These are phyloP conservation scores for Rhinogobius similis DNA, from an alignment of 2,113 vertebrate species.

Conservation along the genomic window DNA sequence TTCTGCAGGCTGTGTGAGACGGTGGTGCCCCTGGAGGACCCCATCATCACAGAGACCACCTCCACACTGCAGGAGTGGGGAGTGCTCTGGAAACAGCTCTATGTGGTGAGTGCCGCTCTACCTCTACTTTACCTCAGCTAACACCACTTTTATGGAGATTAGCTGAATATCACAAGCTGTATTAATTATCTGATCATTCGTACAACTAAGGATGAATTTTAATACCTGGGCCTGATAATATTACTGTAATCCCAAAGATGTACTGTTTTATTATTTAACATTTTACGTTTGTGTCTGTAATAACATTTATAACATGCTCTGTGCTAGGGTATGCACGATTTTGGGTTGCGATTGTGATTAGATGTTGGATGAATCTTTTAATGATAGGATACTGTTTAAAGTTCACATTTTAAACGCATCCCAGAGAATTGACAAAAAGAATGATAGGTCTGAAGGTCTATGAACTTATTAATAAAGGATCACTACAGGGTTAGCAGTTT, in stretches of 20 bases:
- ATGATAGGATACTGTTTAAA: no score
- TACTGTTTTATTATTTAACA: no score
- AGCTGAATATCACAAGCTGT: neutral
- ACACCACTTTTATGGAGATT: neutral
- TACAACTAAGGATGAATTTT: neutral
- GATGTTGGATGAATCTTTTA: no score
- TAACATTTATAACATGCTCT: neutral
- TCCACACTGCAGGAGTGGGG: conserved; percentile 96
- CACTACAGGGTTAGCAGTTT: no score
- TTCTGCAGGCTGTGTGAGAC: conserved; percentile 90
- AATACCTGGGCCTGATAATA: neutral
- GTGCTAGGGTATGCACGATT: no score
- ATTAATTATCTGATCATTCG: neutral
- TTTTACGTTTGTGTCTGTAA: neutral
- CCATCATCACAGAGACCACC: conserved; percentile 95
- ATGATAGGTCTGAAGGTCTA: no score
- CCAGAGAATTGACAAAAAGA: no score
- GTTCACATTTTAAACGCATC: no score
- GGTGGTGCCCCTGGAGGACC: conserved; percentile 94
- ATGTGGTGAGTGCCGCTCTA: conserved; percentile 84
- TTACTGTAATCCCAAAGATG: no score
- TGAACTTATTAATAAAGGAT: no score
- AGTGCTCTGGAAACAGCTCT: conserved; percentile 95
- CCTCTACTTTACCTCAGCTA: conserved; percentile 7
- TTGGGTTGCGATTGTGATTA: no score